phyloP scores from a whole-genome alignment of 2,888 invertebrate species.

The Ophioninae sp. region DNA sequence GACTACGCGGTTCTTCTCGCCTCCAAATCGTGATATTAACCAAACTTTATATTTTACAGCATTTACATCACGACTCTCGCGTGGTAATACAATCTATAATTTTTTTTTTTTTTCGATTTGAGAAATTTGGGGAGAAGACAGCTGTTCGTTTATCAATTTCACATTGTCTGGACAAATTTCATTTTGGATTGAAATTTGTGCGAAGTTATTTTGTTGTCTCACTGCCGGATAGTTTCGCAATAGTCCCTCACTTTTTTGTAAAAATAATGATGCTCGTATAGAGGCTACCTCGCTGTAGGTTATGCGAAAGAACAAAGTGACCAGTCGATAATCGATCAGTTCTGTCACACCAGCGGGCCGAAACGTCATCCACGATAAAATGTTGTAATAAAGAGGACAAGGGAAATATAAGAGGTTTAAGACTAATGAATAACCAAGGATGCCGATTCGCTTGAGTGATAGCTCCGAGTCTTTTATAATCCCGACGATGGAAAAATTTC shows the following conservation, averaged over 20 bases:
- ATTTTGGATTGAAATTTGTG: no score
- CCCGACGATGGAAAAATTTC: slow-evolving; percentile 9
- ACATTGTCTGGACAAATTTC: no score
- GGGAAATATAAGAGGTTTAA: slow-evolving; percentile 1
- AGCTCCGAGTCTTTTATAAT: slow-evolving; percentile 24
- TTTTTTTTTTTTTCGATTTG: no score
- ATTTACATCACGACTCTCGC: no score
- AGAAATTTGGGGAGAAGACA: no score
- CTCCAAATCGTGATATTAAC: no score
- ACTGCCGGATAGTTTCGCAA: no score
- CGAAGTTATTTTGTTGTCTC: no score
- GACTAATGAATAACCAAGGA: slow-evolving; percentile 16
- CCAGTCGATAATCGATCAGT: neutral
- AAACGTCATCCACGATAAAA: neutral
- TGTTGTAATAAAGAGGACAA: neutral
- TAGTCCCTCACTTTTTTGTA: neutral
- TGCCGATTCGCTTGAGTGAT: slow-evolving; percentile 17
- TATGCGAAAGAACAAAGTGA: neutral
- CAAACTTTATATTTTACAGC: no score
- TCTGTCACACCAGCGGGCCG: neutral
- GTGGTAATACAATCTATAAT: no score
- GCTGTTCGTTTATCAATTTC: no score
- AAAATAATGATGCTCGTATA: neutral
- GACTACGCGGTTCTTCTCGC: no score
- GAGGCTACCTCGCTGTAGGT: neutral